These are phyloP conservation scores for Lycopodina hypogea DNA, from an alignment of 37 sponge, comb jelly and placozoan species.

Conservation along the genomic window DNA sequence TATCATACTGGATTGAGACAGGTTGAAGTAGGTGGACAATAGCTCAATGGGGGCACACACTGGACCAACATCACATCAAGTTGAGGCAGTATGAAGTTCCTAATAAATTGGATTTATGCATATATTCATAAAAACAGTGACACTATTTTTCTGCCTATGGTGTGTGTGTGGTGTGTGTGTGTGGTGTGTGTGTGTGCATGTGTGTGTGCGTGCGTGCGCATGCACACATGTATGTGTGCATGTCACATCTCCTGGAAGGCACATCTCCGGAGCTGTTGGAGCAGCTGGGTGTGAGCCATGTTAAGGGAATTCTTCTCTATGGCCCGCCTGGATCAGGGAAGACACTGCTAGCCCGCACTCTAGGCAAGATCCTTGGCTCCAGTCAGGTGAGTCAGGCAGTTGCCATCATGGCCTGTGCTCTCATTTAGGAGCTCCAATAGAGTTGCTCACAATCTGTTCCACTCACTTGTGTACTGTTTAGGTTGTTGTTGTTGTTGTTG, in stretches of 20 bases:
- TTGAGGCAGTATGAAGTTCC: neutral
- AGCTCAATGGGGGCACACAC: no score
- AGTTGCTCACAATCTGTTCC: neutral
- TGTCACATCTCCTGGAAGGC: slow-evolving; percentile 7
- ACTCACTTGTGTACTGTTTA: neutral
- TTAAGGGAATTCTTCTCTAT: slow-evolving; percentile 90
- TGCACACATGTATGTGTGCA: no score
- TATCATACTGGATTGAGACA: no score
- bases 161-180: neutral
- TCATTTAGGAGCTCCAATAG: neutral
- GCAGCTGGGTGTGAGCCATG: slow-evolving; percentile 53
- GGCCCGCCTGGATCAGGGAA: slow-evolving; percentile 99
- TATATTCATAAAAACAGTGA: neutral
- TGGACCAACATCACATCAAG: neutral
- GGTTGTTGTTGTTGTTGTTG: no score
- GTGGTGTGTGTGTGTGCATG: neutral
- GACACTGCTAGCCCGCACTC: slow-evolving; percentile 95
- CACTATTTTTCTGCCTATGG: neutral
- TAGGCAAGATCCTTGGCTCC: slow-evolving; percentile 61
- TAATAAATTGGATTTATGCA: no score
- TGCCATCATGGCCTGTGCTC: no score
- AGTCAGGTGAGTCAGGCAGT: slow-evolving; percentile 48
- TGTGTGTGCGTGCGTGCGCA: no score
- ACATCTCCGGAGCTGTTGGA: slow-evolving; percentile 39
- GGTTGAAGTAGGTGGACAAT: no score